phyloP scores from a whole-genome alignment of 2,888 invertebrate genomes.

The Euproctis similis region DNA sequence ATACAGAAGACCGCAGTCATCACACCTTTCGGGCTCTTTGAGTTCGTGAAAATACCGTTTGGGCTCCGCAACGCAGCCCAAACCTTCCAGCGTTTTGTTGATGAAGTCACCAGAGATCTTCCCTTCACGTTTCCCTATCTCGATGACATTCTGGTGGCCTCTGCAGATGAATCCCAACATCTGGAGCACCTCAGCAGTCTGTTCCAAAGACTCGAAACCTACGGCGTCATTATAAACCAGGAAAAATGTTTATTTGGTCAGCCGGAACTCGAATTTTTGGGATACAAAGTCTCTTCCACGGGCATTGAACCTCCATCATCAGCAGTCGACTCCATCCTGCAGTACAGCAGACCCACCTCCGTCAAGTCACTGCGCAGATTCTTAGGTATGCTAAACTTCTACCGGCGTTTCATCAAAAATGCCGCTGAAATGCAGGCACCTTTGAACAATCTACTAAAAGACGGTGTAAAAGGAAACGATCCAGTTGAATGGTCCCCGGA shows the following conservation, averaged over 20 bases:
- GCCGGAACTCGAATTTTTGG: background rate
- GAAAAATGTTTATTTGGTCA: background rate
- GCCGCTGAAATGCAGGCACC: conserved; percentile 1
- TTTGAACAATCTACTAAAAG: too few relatives aligned
- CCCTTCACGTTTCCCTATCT: background rate
- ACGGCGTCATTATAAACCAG: background rate
- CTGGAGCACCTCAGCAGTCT: background rate
- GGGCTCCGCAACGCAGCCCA: background rate
- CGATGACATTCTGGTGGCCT: background rate
- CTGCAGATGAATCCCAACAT: background rate
- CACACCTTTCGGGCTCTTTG: background rate
- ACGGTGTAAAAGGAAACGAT: background rate
- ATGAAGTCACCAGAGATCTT: background rate
- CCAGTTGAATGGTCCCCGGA: background rate
- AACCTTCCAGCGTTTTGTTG: conserved; percentile 1
- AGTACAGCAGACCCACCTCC: background rate
- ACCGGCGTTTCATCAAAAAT: background rate
- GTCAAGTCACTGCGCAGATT: background rate
- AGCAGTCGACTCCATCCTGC: background rate
- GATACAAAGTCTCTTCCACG: background rate
- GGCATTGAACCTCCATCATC: background rate
- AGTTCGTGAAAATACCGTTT: background rate
- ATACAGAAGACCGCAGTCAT: background rate
- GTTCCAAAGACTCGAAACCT: background rate
- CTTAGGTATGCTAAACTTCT: background rate